phyloP scores from a whole-genome alignment of 1,140 invertebrate species.

The Tetraneura akinire region DNA sequence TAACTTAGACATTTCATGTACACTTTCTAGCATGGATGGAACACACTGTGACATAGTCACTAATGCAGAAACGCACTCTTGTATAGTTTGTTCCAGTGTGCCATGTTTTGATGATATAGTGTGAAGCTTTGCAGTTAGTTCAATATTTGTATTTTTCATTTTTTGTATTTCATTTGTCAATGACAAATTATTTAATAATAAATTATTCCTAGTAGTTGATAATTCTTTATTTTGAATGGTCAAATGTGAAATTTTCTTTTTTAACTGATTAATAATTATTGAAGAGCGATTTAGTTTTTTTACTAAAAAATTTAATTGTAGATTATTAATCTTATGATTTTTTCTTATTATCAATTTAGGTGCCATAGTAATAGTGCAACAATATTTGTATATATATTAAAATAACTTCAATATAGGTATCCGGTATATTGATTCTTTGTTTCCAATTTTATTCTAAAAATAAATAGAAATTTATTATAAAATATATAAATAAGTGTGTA shows the following conservation, averaged over 20 bases:
- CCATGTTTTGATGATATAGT: not conserved
- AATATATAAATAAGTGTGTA: too few species aligned
- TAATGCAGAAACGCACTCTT: slow-evolving; percentile 16
- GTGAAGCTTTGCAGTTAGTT: not conserved
- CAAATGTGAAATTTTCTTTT: not conserved
- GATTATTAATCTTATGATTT: not conserved
- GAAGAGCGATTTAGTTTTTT: slow-evolving; percentile 26
- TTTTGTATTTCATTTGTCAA: slow-evolving; percentile 2
- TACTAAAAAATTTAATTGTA: not conserved
- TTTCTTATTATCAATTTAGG: not conserved
- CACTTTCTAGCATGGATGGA: slow-evolving; percentile 6
- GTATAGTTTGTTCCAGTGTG: slow-evolving; percentile 5
- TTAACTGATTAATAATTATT: not conserved
- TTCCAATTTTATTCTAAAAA: not conserved
- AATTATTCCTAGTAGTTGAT: slow-evolving; percentile 7
- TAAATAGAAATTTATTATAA: too few species aligned
- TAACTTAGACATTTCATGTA: slow-evolving; percentile 4
- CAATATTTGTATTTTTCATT: slow-evolving; percentile 17
- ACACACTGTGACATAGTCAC: slow-evolving; percentile 26
- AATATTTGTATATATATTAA: too few species aligned
- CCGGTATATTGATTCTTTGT: too few species aligned
- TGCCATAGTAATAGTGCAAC: not conserved
- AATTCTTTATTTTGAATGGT: slow-evolving; percentile 22
- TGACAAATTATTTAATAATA: slow-evolving; percentile 3
- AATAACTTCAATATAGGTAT: not conserved